Base-by-base conservation (phyloP, 2,113 vertebrate genomes). In the Pseudolaguvia tuberculata region DNA sequence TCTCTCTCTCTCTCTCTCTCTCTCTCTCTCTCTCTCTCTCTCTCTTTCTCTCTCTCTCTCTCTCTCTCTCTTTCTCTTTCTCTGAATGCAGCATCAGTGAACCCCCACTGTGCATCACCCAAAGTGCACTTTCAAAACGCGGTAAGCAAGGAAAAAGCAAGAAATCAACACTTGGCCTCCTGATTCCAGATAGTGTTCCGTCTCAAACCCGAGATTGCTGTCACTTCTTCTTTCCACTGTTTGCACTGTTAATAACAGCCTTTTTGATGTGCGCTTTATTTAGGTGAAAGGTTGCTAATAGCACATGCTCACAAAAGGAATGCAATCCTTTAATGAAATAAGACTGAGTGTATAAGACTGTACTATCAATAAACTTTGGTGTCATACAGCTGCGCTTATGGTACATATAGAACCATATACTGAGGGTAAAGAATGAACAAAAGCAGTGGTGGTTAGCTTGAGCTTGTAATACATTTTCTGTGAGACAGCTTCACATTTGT, bases 1-100 rank as follows among this genome's bases (percentile, higher is more conserved):
- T 6, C 6, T 35, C 31, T 35, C 31, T 35, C 23, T 14, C 31
- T 63, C 0, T 48, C 42, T 63, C 20, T 42, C 35, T 63, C 61
- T 63, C 59, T 35, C n/a, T n/a, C n/a, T n/a, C n/a, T n/a, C n/a
- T n/a, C n/a, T n/a, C n/a, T n/a, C n/a, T n/a, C n/a, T n/a, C n/a
- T n/a, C n/a, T n/a, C n/a, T n/a, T n/a, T n/a, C n/a, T n/a, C n/a
- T n/a, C n/a, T n/a, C n/a, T 45, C 20, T 61, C 29, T 45, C n/a
- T 63, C 61, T 63, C 61, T 63, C 59, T 45, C 61, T 45, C 59
- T 62, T 25, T 58, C 56, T 58, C 29, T 59, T 12, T 13, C 27
- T 29, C 6, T 17, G 35, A 61, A 45, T 65, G 63, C 63, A 67
- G 63, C 47, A 29, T 66, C 45, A 67, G 45, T 50, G 45, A 50